A percentile compares a stretch with the other conserved stretches of the same genome.
Evolutionary conservation across 2,113 vertebrate species (phyloP).

Genomic region (Orthonyx spaldingii): DNA sequence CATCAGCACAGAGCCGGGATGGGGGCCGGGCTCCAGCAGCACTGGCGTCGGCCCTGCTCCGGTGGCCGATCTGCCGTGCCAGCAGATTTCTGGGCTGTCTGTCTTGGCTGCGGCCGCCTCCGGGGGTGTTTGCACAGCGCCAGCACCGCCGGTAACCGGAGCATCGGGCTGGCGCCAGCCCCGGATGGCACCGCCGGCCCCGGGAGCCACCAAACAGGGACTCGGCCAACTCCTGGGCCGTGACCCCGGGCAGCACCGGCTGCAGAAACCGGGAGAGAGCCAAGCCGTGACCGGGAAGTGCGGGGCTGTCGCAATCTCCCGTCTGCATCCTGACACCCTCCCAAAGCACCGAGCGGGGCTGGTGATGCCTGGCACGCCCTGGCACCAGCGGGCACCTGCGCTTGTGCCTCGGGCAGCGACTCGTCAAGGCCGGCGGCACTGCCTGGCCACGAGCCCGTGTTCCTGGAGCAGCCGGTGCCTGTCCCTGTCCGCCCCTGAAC

Average conservation of each 20-base stretch:
- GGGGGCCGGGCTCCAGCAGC: neutral
- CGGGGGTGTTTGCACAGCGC: neutral
- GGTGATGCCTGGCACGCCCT: rapidly evolving
- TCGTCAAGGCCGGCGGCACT: neutral
- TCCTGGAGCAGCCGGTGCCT: neutral
- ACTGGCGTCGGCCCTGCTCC: neutral
- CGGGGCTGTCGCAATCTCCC: neutral
- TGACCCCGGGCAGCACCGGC: neutral
- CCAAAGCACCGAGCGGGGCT: neutral
- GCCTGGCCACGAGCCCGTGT: neutral
- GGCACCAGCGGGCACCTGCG: neutral
- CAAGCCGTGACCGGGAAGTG: neutral
- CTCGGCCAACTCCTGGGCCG: rapidly evolving
- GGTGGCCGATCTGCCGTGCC: neutral
- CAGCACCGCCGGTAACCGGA: neutral
- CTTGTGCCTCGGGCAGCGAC: rapidly evolving
- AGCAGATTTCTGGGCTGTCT: neutral
- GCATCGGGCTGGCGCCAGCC: neutral
- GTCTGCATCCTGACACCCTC: neutral
- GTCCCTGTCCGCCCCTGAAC: neutral
- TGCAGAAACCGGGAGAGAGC: neutral
- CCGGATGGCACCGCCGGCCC: neutral
- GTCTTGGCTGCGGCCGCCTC: neutral
- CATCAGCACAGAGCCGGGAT: rapidly evolving
- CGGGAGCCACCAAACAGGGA: rapidly evolving